Evolutionary conservation across 1,140 invertebrate species (phyloP), one percentile per base, ranked within the genome.

Genomic region (Akabosia matsudoensis): DNA sequence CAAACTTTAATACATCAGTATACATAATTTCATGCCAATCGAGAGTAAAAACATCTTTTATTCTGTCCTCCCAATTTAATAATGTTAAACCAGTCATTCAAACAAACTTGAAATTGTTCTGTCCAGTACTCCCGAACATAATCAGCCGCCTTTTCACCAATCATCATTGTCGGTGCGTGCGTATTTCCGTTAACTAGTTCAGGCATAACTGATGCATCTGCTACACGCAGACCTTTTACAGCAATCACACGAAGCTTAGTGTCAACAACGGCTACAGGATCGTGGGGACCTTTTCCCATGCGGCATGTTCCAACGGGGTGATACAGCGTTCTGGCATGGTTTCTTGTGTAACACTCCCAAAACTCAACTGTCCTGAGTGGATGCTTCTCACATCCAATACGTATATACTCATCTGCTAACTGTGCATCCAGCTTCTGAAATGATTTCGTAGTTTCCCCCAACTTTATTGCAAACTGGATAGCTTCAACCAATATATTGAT

Each of bases 201-300:
- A 16, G 54, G 54, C 10, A 56, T 56, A 4, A 56, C 24, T 10
- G 54, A 56, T n/a, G 54, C 54, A 24, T 56, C 54, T n/a, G 22
- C 22, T 13, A 56, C 22, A 16, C 54, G 54, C 14, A 56, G 7
- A 22, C 54, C 54, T 3, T 56, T 56, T 56, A 56, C 24, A n/a
- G 13, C 54, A 16, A 16, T 56, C 3, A 56, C 54, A 16, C 54
- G 31, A 7, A 76, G 31, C 16, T 76, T 76, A 3, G 67, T 54
- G 54, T 76, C 75, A 0, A 92, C 88, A 1, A 92, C 90, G 0
- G 95, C 93, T 4, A 90, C 89, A 10, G 88, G 86, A 83, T 97
- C 95, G 88, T 90, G 91, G 7, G 24, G 1, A 64, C 90, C 90
- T 0, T 89, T 88, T 4, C 92, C 92, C 93, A 94, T 94, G 84